Evolutionary conservation across 92 coral and sea anemone species (phyloP).

Genomic region (Montipora capitata): DNA sequence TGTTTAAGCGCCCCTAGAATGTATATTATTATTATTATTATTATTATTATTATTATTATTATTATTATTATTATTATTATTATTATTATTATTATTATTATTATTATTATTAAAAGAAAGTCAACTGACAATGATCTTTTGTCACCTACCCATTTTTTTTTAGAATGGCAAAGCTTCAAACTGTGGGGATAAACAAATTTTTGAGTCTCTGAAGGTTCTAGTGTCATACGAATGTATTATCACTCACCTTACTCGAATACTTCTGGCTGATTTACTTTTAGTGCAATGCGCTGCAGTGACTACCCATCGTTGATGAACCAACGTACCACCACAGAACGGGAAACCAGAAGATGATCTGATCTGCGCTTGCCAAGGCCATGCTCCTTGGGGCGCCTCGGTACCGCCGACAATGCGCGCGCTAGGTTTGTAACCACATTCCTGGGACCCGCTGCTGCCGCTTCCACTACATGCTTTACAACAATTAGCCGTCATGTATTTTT

Average conservation of each 20-base stretch:
- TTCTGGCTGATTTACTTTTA: not conserved
- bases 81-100: too few relatives aligned
- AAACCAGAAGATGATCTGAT: constrained; percentile 30
- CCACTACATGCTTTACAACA: constrained; percentile 8
- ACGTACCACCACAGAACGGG: constrained; percentile 69
- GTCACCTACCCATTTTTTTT: too few relatives aligned
- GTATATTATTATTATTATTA: not conserved
- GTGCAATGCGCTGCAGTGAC: constrained; percentile 70
- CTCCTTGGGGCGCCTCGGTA: constrained; percentile 70
- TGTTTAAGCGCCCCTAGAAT: too few relatives aligned
- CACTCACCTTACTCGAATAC: constrained; percentile 35
- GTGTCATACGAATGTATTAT: too few relatives aligned
- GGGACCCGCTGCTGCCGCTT: constrained; percentile 14
- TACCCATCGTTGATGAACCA: constrained; percentile 61
- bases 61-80: too few relatives aligned
- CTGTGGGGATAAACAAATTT: too few relatives aligned
- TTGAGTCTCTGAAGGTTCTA: too few relatives aligned
- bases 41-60: too few relatives aligned
- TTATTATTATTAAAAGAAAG: too few relatives aligned
- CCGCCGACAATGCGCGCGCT: constrained; percentile 69
- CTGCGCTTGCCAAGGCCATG: constrained; percentile 75
- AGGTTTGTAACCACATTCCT: constrained; percentile 38
- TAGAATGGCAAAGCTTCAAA: too few relatives aligned
- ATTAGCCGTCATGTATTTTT: not conserved
- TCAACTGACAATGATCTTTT: too few relatives aligned